These are phyloP conservation scores for Thecophora atra DNA, from an alignment of 2,888 invertebrate genomes.

Conservation along the genomic window DNA sequence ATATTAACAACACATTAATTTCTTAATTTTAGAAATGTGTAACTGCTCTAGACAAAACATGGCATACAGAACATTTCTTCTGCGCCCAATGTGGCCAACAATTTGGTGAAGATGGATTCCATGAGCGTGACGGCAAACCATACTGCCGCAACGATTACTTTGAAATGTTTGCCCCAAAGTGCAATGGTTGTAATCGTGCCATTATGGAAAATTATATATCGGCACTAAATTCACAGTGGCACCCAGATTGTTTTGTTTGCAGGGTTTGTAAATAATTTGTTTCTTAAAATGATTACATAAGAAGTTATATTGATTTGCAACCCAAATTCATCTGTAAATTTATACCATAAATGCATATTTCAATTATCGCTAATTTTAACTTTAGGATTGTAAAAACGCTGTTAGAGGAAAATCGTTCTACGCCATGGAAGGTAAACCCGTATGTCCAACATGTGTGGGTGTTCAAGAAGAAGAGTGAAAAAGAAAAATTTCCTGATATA, in stretches of 20 bases:
- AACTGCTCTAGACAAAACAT: conserved; percentile 95
- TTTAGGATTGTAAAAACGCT: conserved; percentile 91
- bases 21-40: conserved; percentile 88
- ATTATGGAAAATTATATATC: conserved; percentile 99
- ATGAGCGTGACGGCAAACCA: conserved; percentile 94
- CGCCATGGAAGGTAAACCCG: conserved; percentile 96
- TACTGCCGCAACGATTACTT: conserved; percentile 97
- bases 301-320: background rate
- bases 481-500: conserved; percentile 43
- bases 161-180: conserved; percentile 97
- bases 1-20: conserved; percentile 1
- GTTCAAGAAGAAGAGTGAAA: conserved; percentile 82
- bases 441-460: conserved; percentile 93
- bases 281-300: conserved; percentile 7
- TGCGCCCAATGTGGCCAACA: conserved; percentile 97
- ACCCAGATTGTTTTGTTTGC: conserved; percentile 98
- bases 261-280: conserved; percentile 77
- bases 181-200: conserved; percentile 93
- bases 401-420: conserved; percentile 97
- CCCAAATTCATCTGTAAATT: background rate
- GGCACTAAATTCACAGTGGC: conserved; percentile 97
- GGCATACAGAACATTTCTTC: conserved; percentile 99
- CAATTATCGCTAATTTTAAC: conserved; percentile 48
- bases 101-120: conserved; percentile 98
- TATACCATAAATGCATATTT: conserved; percentile 4